A percentile compares a stretch with the other conserved stretches of the same genome.
Evolutionary conservation across 2,113 vertebrate species (phyloP).

Genomic region (Canis aureus): DNA sequence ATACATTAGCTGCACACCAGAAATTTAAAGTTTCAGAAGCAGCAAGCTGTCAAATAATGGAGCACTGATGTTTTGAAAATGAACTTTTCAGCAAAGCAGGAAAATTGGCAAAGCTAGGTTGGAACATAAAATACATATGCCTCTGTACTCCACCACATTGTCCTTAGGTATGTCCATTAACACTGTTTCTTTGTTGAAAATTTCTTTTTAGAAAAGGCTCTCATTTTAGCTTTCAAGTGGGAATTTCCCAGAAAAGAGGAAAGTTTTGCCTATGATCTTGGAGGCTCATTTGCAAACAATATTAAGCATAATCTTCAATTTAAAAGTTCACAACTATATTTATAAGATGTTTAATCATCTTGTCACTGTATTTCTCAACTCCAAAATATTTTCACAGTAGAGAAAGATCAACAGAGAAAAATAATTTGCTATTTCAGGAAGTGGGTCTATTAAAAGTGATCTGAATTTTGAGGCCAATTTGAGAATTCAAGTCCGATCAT

Average conservation of each 20-base stretch:
- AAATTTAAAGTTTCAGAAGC: slow-evolving; percentile 80
- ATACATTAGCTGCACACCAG: slow-evolving; percentile 79
- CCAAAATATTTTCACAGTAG: slow-evolving; percentile 61
- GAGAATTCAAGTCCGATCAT: slow-evolving; percentile 31
- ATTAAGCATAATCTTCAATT: slow-evolving; percentile 59
- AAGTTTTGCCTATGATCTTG: slow-evolving; percentile 56
- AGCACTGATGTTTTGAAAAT: slow-evolving; percentile 79
- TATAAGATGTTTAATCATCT: slow-evolving; percentile 53
- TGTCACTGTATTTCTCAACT: slow-evolving; percentile 43
- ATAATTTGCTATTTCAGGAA: slow-evolving; percentile 45
- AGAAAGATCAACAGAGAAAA: slow-evolving; percentile 60
- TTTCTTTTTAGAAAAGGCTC: slow-evolving; percentile 37
- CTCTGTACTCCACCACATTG: background rate
- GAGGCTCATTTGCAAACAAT: slow-evolving; percentile 58
- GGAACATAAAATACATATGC: slow-evolving; percentile 60
- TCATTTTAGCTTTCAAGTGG: slow-evolving; percentile 60
- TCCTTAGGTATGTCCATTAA: slow-evolving; percentile 59
- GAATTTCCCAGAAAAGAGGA: slow-evolving; percentile 55
- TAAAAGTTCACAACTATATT: slow-evolving; percentile 59
- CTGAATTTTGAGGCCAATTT: background rate
- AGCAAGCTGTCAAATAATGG: slow-evolving; percentile 79
- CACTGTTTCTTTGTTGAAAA: background rate
- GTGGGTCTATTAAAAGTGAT: slow-evolving; percentile 39
- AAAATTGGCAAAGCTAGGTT: slow-evolving; percentile 50
- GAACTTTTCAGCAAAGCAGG: slow-evolving; percentile 65